Evolutionary conservation across 2,888 invertebrate genomes (phyloP), one percentile per base, ranked within the genome.

Genomic region (Coenonympha arcania): DNA sequence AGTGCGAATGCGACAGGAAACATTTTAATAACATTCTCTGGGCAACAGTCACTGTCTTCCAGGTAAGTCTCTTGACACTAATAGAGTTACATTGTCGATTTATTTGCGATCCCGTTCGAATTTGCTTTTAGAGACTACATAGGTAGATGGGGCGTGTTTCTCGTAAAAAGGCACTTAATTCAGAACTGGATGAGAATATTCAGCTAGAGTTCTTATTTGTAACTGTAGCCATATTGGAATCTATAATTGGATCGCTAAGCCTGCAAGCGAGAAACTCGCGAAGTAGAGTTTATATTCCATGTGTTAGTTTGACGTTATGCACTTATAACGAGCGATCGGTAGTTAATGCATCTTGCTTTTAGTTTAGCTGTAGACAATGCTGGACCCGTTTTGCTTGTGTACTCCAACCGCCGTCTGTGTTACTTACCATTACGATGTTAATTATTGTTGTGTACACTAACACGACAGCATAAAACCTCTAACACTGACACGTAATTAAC

Each of bases 11-110:
- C 90, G 96, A 96, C 91, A 91, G 98, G 88, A 97, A 96, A 90
- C 96, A 98, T 90, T 98, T 96, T 93, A 96, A 98, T 93, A 95
- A 95, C 90, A 93, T 98, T 89, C 91, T 97, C 73, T 96, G 96
- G 95, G 96, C 97, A 68, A 95, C 96, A 69, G 95, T 97, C 87
- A 98, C 98, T 79, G 97, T 97, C 62, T 98, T 98, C 83, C 96
- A 96, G 95, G 96, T 96, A 92, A 92, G 93, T 80, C 65, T 69
- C 67, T 68, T 66, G 68, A 73, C 66, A 71, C 68, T 69, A 69
- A 69, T 64, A 74, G 68, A 72, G 75, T 73, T 73, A 71, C 64
- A 71, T 76, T 79, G 74, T 72, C 73, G 73, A 76, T 84, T 86
- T 78, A 77, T 82, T 86, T 87, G 83, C 84, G 69, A 78, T 79